These are phyloP conservation scores for Melangyna quadrimaculata DNA, from an alignment of 2,888 invertebrate species.

Conservation along the genomic window DNA sequence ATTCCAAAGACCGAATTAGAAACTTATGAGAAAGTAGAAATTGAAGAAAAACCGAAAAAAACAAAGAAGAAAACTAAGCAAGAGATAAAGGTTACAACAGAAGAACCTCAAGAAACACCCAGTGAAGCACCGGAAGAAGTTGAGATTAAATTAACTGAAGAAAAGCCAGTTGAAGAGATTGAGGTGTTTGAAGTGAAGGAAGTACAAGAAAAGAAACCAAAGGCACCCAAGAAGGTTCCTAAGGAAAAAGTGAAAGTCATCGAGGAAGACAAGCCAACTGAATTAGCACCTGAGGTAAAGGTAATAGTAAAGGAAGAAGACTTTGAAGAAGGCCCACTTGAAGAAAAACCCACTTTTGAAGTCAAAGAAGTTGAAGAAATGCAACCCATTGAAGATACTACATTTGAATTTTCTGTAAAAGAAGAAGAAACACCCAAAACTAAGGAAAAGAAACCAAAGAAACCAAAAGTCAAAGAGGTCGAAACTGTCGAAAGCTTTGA, in stretches of 20 bases:
- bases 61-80: conserved; percentile 73
- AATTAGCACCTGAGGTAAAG: conserved; percentile 55
- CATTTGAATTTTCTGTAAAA: conserved; percentile 37
- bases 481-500: conserved; percentile 66
- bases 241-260: conserved; percentile 50
- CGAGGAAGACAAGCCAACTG: conserved; percentile 81
- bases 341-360: conserved; percentile 50
- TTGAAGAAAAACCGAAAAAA: conserved; percentile 75
- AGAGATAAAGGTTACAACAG: conserved; percentile 73
- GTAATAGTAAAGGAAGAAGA: conserved; percentile 74
- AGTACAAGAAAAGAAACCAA: conserved; percentile 56
- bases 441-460: conserved; percentile 58
- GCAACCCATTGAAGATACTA: conserved; percentile 24
- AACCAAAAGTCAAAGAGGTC: conserved; percentile 65
- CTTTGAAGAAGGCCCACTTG: conserved; percentile 37
- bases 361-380: conserved; percentile 37
- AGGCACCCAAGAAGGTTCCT: conserved; percentile 56
- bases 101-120: conserved; percentile 70
- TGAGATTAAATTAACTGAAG: conserved; percentile 72
- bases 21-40: conserved; percentile 76
- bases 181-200: conserved; percentile 58
- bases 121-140: conserved; percentile 41
- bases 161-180: conserved; percentile 59
- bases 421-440: conserved; percentile 56
- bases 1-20: conserved; percentile 77